Base-by-base conservation (phyloP, 2,797 vertebrate species). In the Acestrorhynchus altus region DNA sequence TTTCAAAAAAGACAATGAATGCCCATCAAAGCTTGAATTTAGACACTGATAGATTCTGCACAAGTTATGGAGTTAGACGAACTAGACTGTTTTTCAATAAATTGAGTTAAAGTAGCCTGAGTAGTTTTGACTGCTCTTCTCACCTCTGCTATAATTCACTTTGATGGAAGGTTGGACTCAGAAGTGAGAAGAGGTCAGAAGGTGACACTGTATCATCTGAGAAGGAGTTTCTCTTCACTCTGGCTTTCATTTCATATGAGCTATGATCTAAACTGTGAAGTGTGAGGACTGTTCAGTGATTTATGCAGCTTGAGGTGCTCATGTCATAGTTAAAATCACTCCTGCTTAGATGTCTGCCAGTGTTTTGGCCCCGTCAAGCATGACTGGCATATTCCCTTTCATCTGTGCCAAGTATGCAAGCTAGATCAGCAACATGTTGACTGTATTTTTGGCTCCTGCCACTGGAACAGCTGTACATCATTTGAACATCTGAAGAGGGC, bases 71-170 rank as follows among this genome's bases (percentile, higher is more conserved):
- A 44, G 39, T 64, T 42, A 61, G 16, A 40, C 39, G 16, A 10
- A 20, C 12, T 42, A n/a, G 39, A 64, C 11, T 22, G n/a, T 22
- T 42, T 42, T 20, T 7, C n/a, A 13, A 42, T 64, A 64, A 20
- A 64, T 0, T 64, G 61, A 61, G 28, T 51, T 51, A 1, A 51
- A 51, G 16, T 51, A 18, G n/a, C 49, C 4, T n/a, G 16, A 56
- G 20, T 13, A 26, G 20, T 42, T 64, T 42, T 42, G 61, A 40
- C 61, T 42, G 61, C 39, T 56, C 52, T 56, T 26, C 22, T 20
- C 52, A 22, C n/a, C n/a, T 44, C 18, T 10, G 61, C 39, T 64
- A 20, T 64, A 56, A 20, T 64, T 42, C 61, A 42, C n/a, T 64
- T 42, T 64, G 39, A 20, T 42, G 39, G 40, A 42, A 42, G 61